phyloP scores from a whole-genome alignment of 1,140 invertebrate genomes.

The Nasonia vitripennis region DNA sequence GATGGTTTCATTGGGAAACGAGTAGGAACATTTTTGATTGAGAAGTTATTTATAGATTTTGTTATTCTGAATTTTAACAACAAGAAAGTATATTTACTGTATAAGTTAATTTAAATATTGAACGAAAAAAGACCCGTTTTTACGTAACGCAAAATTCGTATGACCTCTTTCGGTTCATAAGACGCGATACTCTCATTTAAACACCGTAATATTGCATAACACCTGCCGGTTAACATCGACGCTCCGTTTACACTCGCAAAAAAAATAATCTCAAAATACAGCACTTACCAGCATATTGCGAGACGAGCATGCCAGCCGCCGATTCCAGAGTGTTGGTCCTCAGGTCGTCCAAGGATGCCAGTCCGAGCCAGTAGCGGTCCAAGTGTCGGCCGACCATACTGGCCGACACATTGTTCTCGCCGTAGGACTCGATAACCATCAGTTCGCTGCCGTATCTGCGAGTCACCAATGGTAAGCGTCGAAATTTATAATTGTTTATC shows the following conservation, averaged over 20 bases:
- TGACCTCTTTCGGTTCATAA: too few species aligned
- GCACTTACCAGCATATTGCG: conserved; percentile 88
- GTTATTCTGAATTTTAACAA: too few species aligned
- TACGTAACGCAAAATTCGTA: background rate
- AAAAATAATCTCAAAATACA: conserved; percentile 42
- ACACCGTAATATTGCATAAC: too few species aligned
- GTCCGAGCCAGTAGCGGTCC: conserved; percentile 90
- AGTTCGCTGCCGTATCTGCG: conserved; percentile 93
- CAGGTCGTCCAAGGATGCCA: conserved; percentile 92
- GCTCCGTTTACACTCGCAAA: background rate
- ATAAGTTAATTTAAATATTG: too few species aligned
- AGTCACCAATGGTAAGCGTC: background rate
- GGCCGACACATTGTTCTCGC: conserved; percentile 93
- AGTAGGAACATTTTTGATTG: too few species aligned
- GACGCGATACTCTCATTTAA: too few species aligned
- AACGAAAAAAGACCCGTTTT: background rate
- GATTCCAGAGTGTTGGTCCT: conserved; percentile 95
- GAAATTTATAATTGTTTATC: background rate
- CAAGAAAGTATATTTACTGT: too few species aligned
- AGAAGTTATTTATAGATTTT: too few species aligned
- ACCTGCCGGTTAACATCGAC: too few species aligned
- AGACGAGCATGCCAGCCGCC: conserved; percentile 91
- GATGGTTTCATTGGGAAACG: too few species aligned
- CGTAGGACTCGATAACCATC: conserved; percentile 91
- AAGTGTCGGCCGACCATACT: conserved; percentile 81